These are phyloP conservation scores for Heliconius melpomene DNA, from an alignment of 1,140 invertebrate genomes.

Conservation along the genomic window DNA sequence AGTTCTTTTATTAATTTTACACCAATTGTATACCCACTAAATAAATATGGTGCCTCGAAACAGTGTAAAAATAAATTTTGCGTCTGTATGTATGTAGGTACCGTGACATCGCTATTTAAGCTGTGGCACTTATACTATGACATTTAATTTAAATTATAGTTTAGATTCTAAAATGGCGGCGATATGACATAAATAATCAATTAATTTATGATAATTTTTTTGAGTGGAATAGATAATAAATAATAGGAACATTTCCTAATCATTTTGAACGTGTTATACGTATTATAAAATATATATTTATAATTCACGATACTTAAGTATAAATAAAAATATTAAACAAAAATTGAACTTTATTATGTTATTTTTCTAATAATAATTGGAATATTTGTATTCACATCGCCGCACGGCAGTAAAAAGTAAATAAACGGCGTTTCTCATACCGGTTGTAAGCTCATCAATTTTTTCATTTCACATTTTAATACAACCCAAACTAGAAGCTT, in stretches of 20 bases:
- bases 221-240: too few relatives aligned
- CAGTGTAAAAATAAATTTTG: conserved; percentile 75
- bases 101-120: conserved; percentile 55
- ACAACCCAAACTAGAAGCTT: conserved; percentile 30
- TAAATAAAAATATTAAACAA: too few relatives aligned
- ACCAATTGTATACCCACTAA: conserved; percentile 72
- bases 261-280: too few relatives aligned
- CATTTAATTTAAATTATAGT: not conserved
- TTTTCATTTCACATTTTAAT: conserved; percentile 22
- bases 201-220: not conserved
- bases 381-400: not conserved
- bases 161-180: not conserved
- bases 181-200: conserved; percentile 16
- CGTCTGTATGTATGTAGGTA: conserved; percentile 50
- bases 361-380: too few relatives aligned
- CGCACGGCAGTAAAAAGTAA: conserved; percentile 18
- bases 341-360: too few relatives aligned
- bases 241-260: too few relatives aligned
- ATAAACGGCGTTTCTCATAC: conserved; percentile 20
- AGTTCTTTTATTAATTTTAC: conserved; percentile 74
- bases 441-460: conserved; percentile 30
- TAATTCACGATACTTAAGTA: too few relatives aligned
- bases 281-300: too few relatives aligned
- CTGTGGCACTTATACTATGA: not conserved
- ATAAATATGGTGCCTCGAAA: conserved; percentile 65